Evolutionary conservation across 2,113 vertebrate genomes (phyloP).

Genomic region (Nanorana parkeri): DNA sequence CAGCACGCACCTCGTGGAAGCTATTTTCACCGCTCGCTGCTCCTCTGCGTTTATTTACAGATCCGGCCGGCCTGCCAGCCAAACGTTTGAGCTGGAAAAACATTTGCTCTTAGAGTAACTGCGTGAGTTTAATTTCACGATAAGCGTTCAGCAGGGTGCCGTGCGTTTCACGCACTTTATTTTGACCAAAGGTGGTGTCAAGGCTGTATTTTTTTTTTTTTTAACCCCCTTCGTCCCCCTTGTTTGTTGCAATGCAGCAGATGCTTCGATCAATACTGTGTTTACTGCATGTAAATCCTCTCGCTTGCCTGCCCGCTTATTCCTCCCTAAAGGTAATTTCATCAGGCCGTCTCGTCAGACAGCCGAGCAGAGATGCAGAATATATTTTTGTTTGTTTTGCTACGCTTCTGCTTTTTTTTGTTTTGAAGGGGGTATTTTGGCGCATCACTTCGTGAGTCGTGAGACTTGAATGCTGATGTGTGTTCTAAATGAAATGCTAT

Average conservation of each 20-base stretch:
- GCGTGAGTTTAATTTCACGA: too few species aligned
- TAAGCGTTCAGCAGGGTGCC: too few species aligned
- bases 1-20: conserved; percentile 13
- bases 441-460: conserved; percentile 65
- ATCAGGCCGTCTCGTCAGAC: not conserved
- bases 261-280: conserved; percentile 66
- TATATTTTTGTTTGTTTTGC: conserved; percentile 38
- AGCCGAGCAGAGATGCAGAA: not conserved
- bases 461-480: conserved; percentile 61
- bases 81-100: too few species aligned
- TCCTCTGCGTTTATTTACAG: not conserved
- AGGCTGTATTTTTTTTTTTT: conserved; percentile 16
- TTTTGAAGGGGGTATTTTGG: conserved; percentile 53
- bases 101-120: too few species aligned
- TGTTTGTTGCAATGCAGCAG: conserved; percentile 76
- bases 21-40: not conserved
- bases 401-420: conserved; percentile 58
- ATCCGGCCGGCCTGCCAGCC: too few species aligned
- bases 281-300: conserved; percentile 33
- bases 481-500: conserved; percentile 54
- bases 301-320: not conserved
- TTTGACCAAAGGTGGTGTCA: not conserved
- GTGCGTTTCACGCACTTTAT: too few species aligned
- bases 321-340: conserved; percentile 47
- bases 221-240: conserved; percentile 2